phyloP scores from a whole-genome alignment of 1,140 invertebrate species.

The Cyclina sinensis region DNA sequence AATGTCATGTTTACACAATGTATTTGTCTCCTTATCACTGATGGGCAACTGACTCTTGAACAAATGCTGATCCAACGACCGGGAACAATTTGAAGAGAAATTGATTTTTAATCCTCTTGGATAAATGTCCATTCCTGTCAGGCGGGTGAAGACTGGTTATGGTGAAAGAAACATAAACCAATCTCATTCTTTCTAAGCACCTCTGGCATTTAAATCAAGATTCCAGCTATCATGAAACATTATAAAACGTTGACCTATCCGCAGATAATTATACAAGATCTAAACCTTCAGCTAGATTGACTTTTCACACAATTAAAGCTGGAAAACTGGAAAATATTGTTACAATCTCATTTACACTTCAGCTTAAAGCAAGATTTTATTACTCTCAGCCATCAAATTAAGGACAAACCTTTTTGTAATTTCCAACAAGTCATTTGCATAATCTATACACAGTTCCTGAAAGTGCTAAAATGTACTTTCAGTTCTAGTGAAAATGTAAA shows the following conservation, averaged over 20 bases:
- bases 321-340: conserved; percentile 54
- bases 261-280: conserved; percentile 41
- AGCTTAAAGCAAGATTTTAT: conserved; percentile 47
- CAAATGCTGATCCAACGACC: conserved; percentile 12
- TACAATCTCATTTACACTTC: conserved; percentile 26
- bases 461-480: not conserved
- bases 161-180: conserved; percentile 22
- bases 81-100: conserved; percentile 65
- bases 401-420: conserved; percentile 44
- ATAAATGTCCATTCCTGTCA: conserved; percentile 64
- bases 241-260: conserved; percentile 48
- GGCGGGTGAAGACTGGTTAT: not conserved
- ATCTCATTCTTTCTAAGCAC: conserved; percentile 35
- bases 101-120: conserved; percentile 64
- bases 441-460: not conserved
- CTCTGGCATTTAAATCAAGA: conserved; percentile 44
- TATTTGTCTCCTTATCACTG: conserved; percentile 14
- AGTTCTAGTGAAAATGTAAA: too few species aligned
- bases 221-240: conserved; percentile 12
- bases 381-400: conserved; percentile 40
- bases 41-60: not conserved
- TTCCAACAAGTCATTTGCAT: conserved; percentile 46
- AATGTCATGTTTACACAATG: conserved; percentile 49
- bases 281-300: conserved; percentile 47
- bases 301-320: conserved; percentile 53